Conservation (phyloP, 1,140 invertebrate species). For the Tribolium madens region DNA sequence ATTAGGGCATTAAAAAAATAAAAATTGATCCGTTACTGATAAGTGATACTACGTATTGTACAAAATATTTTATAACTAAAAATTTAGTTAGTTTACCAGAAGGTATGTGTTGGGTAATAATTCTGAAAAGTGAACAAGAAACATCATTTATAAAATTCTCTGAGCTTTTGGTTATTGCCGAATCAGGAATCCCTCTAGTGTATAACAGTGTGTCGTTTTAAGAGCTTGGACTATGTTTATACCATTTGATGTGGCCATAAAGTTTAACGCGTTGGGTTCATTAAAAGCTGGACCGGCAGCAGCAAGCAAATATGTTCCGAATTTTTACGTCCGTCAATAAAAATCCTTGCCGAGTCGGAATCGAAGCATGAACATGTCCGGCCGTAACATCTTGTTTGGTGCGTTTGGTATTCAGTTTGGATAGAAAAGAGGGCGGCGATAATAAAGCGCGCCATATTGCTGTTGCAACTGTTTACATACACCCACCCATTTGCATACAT, state of each 20-base stretch:
- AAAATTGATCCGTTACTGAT: no score
- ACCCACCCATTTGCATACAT: slow-evolving; percentile 36
- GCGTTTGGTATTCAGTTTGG: slow-evolving; percentile 26
- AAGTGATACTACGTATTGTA: no score
- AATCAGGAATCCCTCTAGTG: background rate
- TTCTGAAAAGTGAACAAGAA: no score
- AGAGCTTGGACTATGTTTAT: slow-evolving; percentile 22
- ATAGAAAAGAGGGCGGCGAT: slow-evolving; percentile 24
- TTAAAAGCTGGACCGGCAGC: slow-evolving; percentile 5
- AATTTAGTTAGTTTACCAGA: no score
- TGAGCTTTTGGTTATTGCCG: background rate
- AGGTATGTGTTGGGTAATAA: no score
- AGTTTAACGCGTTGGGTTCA: slow-evolving; percentile 21
- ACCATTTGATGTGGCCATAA: slow-evolving; percentile 17
- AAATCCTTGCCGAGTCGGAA: slow-evolving; percentile 22
- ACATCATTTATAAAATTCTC: background rate
- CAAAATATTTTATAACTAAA: no score
- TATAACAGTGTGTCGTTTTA: background rate
- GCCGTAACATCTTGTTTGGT: slow-evolving; percentile 24
- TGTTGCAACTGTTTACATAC: slow-evolving; percentile 33
- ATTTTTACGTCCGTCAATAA: slow-evolving; percentile 36
- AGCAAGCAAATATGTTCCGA: slow-evolving; percentile 30
- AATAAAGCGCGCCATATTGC: slow-evolving; percentile 35
- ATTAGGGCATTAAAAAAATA: no score
- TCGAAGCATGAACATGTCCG: slow-evolving; percentile 22